Percentiles rank a stretch among this genome's conserved stretches.
These are phyloP conservation scores for Eueremaeus valkanovi DNA, from an alignment of 2,888 invertebrate genomes.

Conservation along the genomic window DNA sequence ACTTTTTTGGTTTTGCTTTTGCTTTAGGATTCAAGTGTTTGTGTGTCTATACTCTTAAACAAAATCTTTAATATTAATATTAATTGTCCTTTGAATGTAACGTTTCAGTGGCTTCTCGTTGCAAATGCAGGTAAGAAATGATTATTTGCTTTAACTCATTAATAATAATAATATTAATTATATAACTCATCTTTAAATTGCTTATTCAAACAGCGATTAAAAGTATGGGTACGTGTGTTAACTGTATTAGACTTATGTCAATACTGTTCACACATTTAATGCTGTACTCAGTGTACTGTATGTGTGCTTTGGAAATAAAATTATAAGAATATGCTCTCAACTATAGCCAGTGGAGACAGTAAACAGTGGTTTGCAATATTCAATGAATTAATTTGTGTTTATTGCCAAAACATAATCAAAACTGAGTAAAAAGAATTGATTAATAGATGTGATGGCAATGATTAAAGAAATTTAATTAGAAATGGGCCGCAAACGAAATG, in stretches of 20 bases:
- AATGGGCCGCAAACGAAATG: neutral
- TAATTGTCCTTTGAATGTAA: constrained; percentile 12
- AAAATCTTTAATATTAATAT: neutral
- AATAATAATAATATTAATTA: too few species aligned
- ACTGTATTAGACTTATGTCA: too few species aligned
- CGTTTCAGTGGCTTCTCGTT: neutral
- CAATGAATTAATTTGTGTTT: neutral
- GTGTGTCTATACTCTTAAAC: neutral
- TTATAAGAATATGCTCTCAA: too few species aligned
- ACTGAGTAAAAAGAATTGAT: neutral
- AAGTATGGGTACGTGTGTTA: too few species aligned
- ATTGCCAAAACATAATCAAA: neutral
- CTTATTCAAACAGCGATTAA: too few species aligned
- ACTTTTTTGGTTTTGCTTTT: neutral
- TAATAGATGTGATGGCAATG: constrained; percentile 6
- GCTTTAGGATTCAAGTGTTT: constrained; percentile 13
- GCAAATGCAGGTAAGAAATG: constrained; percentile 21
- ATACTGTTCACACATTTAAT: too few species aligned
- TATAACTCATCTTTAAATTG: too few species aligned
- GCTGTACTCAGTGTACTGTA: too few species aligned
- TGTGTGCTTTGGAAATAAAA: too few species aligned
- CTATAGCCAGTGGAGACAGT: too few species aligned
- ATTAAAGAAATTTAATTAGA: constrained; percentile 4
- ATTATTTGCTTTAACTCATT: neutral
- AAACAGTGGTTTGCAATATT: too few species aligned